phyloP scores from a whole-genome alignment of 2,888 invertebrate species.

The Caenorhabditis uteleia region DNA sequence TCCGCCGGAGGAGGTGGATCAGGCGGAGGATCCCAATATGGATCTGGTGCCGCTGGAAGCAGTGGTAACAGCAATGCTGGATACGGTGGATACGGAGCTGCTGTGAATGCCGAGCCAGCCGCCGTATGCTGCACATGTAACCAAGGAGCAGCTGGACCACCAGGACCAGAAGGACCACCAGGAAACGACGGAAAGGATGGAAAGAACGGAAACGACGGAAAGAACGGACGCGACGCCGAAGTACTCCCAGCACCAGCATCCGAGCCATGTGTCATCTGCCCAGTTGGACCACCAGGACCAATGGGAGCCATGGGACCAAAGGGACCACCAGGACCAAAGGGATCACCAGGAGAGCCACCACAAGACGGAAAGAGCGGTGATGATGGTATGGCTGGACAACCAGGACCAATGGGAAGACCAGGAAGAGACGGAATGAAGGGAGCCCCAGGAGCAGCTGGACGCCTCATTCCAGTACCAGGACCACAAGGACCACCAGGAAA shows the following conservation, averaged over 20 bases:
- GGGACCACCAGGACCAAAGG: slow-evolving; percentile 68
- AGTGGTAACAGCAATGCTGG: slow-evolving; percentile 43
- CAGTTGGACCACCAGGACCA: slow-evolving; percentile 63
- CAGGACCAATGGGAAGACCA: slow-evolving; percentile 59
- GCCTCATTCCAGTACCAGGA: slow-evolving; percentile 62
- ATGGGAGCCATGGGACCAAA: slow-evolving; percentile 59
- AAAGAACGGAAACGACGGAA: slow-evolving; percentile 59
- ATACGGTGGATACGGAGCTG: slow-evolving; percentile 59
- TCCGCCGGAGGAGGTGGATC: slow-evolving; percentile 55
- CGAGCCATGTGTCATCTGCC: slow-evolving; percentile 65
- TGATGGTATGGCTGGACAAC: slow-evolving; percentile 60
- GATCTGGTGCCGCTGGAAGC: slow-evolving; percentile 30
- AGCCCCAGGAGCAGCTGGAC: slow-evolving; percentile 58
- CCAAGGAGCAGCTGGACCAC: slow-evolving; percentile 60
- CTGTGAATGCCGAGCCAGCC: slow-evolving; percentile 58
- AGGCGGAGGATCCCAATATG: slow-evolving; percentile 5
- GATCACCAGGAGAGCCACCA: slow-evolving; percentile 61
- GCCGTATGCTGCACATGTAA: slow-evolving; percentile 61
- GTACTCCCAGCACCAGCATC: slow-evolving; percentile 53
- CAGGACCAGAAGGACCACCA: slow-evolving; percentile 61
- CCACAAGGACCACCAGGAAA: slow-evolving; percentile 61
- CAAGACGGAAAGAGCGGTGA: slow-evolving; percentile 58
- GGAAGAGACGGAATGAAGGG: slow-evolving; percentile 62
- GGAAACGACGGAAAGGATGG: slow-evolving; percentile 62
- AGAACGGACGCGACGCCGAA: slow-evolving; percentile 57